Base-by-base conservation (phyloP, 2,888 invertebrate species). In the Coenonympha glycerion region DNA sequence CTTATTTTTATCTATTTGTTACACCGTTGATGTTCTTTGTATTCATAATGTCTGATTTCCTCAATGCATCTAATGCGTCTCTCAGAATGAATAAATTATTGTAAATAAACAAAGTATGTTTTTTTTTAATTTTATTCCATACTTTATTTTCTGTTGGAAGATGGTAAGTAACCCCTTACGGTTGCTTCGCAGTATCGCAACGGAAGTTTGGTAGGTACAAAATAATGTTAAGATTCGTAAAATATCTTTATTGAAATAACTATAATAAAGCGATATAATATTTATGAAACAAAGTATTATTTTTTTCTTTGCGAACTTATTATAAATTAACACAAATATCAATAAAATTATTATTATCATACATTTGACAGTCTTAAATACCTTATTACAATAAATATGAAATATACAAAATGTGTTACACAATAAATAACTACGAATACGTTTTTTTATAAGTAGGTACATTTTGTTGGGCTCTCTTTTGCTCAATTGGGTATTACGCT, bases 71-170 rank as follows among this genome's bases (percentile, higher is more conserved):
- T 39, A 39, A 40, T 36, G 45, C 28, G 34, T 34, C 45, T 52
- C 44, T 52, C 49, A 47, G 52, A 52, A 47, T 37, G 48, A 41
- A 47, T 50, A 39, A 49, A 52, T 47, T 46, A 54, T 56, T 48
- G 53, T 52, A 55, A 51, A 55, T 51, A 42, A 55, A 55, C 52
- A 52, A n/a, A n/a, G 52, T 55, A 55, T 55, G 52, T 52, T 52
- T 26, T n/a, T n/a, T n/a, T n/a, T n/a, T n/a, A n/a, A n/a, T n/a
- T n/a, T n/a, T n/a, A n/a, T n/a, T n/a, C n/a, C n/a, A n/a, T n/a
- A n/a, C n/a, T n/a, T n/a, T n/a, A n/a, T n/a, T n/a, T n/a, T n/a
- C n/a, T n/a, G n/a, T n/a, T n/a, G n/a, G n/a, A n/a, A n/a, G n/a
- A n/a, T n/a, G n/a, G n/a, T n/a, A n/a, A n/a, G n/a, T n/a, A n/a